A percentile compares a stretch with the other conserved stretches of the same genome.
These are phyloP conservation scores for Eurypyga helias DNA, from an alignment of 2,113 vertebrate species.

Conservation along the genomic window DNA sequence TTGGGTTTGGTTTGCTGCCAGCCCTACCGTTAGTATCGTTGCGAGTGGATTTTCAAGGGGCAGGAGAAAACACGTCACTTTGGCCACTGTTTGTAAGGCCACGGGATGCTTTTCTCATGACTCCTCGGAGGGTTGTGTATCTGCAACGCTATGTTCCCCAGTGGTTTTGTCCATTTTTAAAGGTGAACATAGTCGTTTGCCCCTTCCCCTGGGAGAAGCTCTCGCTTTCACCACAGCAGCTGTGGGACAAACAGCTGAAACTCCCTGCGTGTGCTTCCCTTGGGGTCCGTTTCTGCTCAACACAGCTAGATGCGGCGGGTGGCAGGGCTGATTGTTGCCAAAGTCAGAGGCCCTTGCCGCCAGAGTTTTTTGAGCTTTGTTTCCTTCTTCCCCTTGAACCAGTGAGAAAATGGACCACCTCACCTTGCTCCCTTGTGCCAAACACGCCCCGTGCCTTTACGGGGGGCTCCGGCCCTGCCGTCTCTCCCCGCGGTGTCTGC, in stretches of 20 bases:
- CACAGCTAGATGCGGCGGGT: not conserved
- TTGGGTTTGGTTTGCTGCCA: slow-evolving; percentile 27
- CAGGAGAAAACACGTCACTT: not conserved
- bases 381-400: not conserved
- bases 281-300: not conserved
- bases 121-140: not conserved
- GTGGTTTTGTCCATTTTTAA: not conserved
- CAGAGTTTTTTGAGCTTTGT: not conserved
- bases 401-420: not conserved
- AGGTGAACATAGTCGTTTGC: not conserved
- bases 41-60: not conserved
- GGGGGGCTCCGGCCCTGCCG: not conserved
- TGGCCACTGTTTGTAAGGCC: not conserved
- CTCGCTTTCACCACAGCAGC: rapidly evolving
- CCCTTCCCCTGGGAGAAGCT: not conserved
- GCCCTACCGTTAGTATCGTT: not conserved
- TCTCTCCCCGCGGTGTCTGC: not conserved
- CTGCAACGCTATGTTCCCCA: not conserved
- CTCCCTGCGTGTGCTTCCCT: not conserved
- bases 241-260: not conserved
- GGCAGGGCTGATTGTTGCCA: not conserved
- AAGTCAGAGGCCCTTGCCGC: not conserved
- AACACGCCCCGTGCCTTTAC: slow-evolving; percentile 1
- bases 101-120: not conserved
- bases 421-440: not conserved